These are phyloP conservation scores for Enteromius viviparus DNA, from an alignment of 2,797 vertebrate genomes.

Conservation along the genomic window DNA sequence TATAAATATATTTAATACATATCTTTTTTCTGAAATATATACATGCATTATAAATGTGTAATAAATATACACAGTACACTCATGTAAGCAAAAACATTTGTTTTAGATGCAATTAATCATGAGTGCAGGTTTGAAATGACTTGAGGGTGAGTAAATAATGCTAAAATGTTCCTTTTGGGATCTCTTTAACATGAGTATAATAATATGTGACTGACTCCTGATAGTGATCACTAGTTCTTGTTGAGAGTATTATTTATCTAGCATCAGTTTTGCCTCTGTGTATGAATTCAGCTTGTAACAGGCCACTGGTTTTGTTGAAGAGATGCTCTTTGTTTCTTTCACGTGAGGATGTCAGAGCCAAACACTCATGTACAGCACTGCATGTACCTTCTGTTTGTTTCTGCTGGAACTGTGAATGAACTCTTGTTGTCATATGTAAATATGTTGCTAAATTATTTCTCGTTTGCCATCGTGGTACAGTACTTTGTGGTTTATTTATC, in stretches of 20 bases:
- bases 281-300: neutral
- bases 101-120: neutral
- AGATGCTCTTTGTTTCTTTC: neutral
- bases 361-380: conserved; percentile 22
- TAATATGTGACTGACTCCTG: neutral
- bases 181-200: neutral
- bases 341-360: neutral
- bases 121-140: neutral
- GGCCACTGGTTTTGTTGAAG: neutral
- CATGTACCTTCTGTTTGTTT: neutral
- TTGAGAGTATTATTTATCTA: neutral
- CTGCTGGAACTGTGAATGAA: conserved; percentile 24
- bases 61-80: neutral
- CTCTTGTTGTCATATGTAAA: too few relatives aligned
- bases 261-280: neutral
- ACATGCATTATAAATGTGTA: neutral
- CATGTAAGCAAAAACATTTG: neutral
- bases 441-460: conserved; percentile 32
- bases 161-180: neutral
- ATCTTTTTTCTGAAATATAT: neutral
- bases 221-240: neutral
- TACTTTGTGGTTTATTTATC: neutral
- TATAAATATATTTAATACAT: neutral
- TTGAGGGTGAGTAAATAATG: neutral
- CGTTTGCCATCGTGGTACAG: conserved; percentile 10